phyloP scores from a whole-genome alignment of 2,888 invertebrate species.

The Caenorhabditis sp. region DNA sequence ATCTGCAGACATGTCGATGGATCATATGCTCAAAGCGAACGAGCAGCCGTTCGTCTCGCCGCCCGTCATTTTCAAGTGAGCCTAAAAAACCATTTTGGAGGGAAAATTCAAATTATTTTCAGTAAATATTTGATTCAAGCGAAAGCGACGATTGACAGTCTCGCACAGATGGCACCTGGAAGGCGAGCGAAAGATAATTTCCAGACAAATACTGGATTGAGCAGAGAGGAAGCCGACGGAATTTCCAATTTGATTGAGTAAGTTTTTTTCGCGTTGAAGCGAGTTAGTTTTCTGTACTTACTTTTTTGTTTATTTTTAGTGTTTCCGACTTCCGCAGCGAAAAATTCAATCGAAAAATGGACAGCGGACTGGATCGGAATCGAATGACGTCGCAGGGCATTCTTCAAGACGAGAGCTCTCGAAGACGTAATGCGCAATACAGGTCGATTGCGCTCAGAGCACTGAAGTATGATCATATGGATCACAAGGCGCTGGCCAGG shows the following conservation, averaged over 20 bases:
- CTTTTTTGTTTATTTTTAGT: constrained; percentile 13
- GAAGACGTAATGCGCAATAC: constrained; percentile 68
- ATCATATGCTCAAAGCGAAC: constrained; percentile 66
- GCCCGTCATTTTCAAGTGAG: constrained; percentile 61
- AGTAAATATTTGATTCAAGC: constrained; percentile 13
- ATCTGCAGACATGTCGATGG: constrained; percentile 76
- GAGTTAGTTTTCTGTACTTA: not conserved
- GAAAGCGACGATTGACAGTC: not conserved
- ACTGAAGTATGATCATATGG: constrained; percentile 65
- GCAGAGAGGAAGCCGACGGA: not conserved
- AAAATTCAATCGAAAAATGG: constrained; percentile 42
- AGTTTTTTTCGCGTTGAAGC: not conserved
- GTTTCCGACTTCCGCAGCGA: constrained; percentile 23
- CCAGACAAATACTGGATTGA: not conserved
- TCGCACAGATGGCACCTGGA: too few species aligned
- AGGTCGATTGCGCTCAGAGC: constrained; percentile 68
- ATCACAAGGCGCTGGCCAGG: constrained; percentile 40
- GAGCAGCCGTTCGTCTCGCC: constrained; percentile 70
- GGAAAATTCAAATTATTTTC: not conserved
- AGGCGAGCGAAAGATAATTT: too few species aligned
- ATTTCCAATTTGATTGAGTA: constrained; percentile 34
- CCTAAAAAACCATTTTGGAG: not conserved
- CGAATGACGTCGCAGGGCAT: constrained; percentile 48
- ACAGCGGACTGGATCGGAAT: constrained; percentile 31
- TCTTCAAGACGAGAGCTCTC: constrained; percentile 58